Evolutionary conservation across 1,140 invertebrate species (phyloP).

Genomic region (Acromyrmex echinatior): DNA sequence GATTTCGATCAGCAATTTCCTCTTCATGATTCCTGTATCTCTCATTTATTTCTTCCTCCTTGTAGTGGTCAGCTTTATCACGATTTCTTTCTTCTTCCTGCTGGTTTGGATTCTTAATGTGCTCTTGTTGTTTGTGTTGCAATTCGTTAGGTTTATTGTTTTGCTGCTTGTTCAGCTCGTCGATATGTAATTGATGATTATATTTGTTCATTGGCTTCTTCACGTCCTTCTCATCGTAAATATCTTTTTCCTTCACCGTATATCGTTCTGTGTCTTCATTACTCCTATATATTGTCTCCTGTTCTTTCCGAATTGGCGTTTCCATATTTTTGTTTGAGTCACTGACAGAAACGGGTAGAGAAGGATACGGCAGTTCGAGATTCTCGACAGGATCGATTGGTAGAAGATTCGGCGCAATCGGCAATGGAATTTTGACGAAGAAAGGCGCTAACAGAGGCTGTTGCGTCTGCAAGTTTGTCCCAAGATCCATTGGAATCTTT

Average conservation of each 20-base stretch:
- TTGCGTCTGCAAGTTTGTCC: background rate
- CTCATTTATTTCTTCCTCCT: conserved; percentile 43
- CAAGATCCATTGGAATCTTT: conserved; percentile 7
- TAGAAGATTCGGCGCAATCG: conserved; percentile 72
- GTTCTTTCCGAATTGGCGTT: conserved; percentile 71
- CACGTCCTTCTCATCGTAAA: conserved; percentile 73
- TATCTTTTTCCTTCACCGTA: conserved; percentile 73
- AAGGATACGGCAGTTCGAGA: conserved; percentile 33
- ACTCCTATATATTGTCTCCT: conserved; percentile 67
- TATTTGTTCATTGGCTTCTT: conserved; percentile 54
- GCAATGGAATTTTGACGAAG: conserved; percentile 74
- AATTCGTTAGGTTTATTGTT: conserved; percentile 67
- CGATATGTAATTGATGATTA: conserved; percentile 52
- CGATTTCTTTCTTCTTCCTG: conserved; percentile 60
- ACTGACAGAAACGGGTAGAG: background rate
- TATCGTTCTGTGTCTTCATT: conserved; percentile 75
- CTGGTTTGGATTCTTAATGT: conserved; percentile 67
- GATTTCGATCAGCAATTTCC: conserved; percentile 39
- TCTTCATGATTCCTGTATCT: conserved; percentile 53
- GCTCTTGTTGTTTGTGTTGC: conserved; percentile 73
- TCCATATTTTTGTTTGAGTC: background rate
- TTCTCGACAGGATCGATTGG: conserved; percentile 48
- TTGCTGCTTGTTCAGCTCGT: conserved; percentile 75
- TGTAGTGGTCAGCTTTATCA: conserved; percentile 35
- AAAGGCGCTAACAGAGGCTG: conserved; percentile 63